Evolutionary conservation across 2,888 invertebrate genomes (phyloP), one percentile per base, ranked within the genome.

Genomic region (Cephus spinipes): DNA sequence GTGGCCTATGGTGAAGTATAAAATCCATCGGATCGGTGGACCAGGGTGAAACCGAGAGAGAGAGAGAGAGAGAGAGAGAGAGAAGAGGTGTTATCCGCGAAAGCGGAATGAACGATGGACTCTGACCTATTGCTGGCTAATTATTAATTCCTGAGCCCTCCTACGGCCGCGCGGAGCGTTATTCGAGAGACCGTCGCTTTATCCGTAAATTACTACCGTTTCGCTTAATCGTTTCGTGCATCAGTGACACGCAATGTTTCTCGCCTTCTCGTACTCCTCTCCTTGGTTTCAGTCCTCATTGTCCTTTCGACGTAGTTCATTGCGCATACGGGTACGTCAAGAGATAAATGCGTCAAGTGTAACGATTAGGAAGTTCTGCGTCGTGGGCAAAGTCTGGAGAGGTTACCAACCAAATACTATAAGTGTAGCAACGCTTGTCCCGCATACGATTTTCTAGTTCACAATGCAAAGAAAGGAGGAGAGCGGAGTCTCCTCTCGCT

Each of bases 1-100:
- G 11, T 69, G 31, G 15, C 12, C n/a, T 35, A 36, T 73, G 69
- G 76, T 75, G 75, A 76, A 81, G 77, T 81, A 79, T 81, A 76
- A 81, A 81, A 55, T 55, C 9, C 23, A 15, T 55, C 9, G 23
- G 9, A 55, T 81, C 75, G 79, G 79, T 78, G 76, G 69, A 75
- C 77, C 55, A 55, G 55, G 1, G 2, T 74, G 76, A 69, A 40
- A 73, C 74, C 32, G 40, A 69, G 15, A 73, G 68, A 9, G 12
- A 69, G 55, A 40, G 68, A 69, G 33, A 68, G 36, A 68, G 73
- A 31, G 31, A 31, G 31, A 30, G 30, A 75, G 11, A 68, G 69
- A 73, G 69, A 76, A 55, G 23, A 55, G 23, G 55, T 55, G 55
- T 55, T 55, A 55, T 55, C 23, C 55, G 23, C 23, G 23, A 55